phyloP scores from a whole-genome alignment of 2,888 invertebrate genomes.

The Philonicus albiceps region DNA sequence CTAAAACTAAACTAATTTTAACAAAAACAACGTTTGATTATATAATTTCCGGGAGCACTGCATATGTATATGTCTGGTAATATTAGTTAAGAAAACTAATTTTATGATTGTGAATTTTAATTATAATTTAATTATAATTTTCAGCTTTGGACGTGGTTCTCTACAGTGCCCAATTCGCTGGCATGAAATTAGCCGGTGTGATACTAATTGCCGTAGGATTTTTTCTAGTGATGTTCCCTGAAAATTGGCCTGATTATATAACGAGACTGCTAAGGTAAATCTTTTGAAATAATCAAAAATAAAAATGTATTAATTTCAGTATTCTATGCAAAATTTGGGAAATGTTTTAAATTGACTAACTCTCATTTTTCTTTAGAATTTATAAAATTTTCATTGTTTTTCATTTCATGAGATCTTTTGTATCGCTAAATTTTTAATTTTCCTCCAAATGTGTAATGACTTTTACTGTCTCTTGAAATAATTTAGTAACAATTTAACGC shows the following conservation, averaged over 20 bases:
- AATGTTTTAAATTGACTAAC: slow-evolving; percentile 1
- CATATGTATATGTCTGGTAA: no score
- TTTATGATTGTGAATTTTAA: no score
- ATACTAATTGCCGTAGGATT: slow-evolving; percentile 90
- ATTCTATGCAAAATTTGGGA: slow-evolving; percentile 5
- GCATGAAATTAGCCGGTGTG: slow-evolving; percentile 95
- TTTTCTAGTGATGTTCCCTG: slow-evolving; percentile 92
- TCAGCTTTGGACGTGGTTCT: slow-evolving; percentile 73
- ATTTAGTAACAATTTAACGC: background rate
- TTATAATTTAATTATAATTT: background rate
- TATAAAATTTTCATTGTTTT: background rate
- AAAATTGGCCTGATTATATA: slow-evolving; percentile 96
- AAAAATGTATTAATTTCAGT: background rate
- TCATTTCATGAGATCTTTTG: slow-evolving; percentile 13
- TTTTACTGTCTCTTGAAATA: background rate
- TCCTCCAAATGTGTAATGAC: background rate
- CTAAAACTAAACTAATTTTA: no score
- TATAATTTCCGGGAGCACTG: no score
- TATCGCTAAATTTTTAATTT: slow-evolving; percentile 27
- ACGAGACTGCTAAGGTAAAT: slow-evolving; percentile 84
- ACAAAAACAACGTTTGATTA: no score
- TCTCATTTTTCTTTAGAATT: background rate
- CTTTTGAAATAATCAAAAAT: slow-evolving; percentile 35
- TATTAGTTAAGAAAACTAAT: no score
- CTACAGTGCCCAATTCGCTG: slow-evolving; percentile 86